phyloP scores from a whole-genome alignment of 1,140 invertebrate genomes.

The Nilaparvata lugens region DNA sequence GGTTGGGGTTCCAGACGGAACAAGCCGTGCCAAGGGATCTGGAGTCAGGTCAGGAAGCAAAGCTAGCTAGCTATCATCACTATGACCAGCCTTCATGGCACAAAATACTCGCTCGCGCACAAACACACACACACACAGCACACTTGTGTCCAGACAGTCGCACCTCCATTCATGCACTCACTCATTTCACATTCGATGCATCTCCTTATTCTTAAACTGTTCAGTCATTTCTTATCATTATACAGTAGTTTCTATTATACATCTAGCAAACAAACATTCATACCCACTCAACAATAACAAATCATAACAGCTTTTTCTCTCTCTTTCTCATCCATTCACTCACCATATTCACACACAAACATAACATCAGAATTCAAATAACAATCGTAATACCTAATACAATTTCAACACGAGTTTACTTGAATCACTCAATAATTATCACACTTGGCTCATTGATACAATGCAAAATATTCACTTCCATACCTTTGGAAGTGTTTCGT shows the following conservation, averaged over 20 bases:
- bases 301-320: background rate
- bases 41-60: constrained; percentile 8
- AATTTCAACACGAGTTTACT: constrained; percentile 21
- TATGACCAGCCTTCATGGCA: constrained; percentile 19
- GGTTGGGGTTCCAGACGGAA: constrained; percentile 1
- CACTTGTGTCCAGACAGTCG: background rate
- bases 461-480: constrained; percentile 25
- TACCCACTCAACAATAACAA: no score
- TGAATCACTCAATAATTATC: constrained; percentile 7
- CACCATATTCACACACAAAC: constrained; percentile 9
- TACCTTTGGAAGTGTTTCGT: constrained; percentile 25
- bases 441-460: constrained; percentile 24
- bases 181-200: no score
- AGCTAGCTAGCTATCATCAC: constrained; percentile 5
- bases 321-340: constrained; percentile 1
- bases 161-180: background rate
- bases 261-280: no score
- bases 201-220: no score
- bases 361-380: constrained; percentile 14
- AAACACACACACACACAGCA: constrained; percentile 5
- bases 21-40: background rate
- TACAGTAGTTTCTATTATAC: no score
- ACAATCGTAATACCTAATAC: constrained; percentile 18
- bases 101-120: constrained; percentile 10
- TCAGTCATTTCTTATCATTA: no score